phyloP scores from a whole-genome alignment of 2,888 invertebrate species.

The Netelia inedita region DNA sequence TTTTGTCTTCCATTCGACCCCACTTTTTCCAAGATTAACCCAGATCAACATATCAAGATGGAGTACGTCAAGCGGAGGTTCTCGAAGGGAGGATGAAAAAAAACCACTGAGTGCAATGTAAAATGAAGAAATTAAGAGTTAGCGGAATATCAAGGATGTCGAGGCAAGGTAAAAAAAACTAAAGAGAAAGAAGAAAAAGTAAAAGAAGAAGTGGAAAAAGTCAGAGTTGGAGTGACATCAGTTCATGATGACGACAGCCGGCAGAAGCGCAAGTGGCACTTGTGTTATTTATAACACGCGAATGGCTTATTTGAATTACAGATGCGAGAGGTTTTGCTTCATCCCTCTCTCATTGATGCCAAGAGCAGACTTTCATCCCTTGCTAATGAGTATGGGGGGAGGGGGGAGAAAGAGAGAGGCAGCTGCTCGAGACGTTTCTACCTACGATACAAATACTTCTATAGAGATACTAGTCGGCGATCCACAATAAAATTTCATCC shows the following conservation, averaged over 20 bases:
- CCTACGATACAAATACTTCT: constrained; percentile 40
- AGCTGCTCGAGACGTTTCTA: constrained; percentile 26
- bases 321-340: constrained; percentile 44
- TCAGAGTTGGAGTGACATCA: constrained; percentile 19
- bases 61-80: constrained; percentile 21
- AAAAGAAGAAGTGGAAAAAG: constrained; percentile 3
- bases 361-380: constrained; percentile 49
- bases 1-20: constrained; percentile 12
- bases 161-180: constrained; percentile 1
- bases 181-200: constrained; percentile 13
- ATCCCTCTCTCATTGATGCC: constrained; percentile 23
- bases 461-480: not conserved
- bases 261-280: constrained; percentile 46
- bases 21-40: constrained; percentile 46
- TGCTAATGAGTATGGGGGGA: constrained; percentile 18
- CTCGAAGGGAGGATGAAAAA: constrained; percentile 2
- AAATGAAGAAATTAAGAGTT: constrained; percentile 44
- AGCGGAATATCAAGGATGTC: constrained; percentile 27
- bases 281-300: constrained; percentile 63
- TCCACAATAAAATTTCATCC: constrained; percentile 26
- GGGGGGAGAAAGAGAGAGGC: not conserved
- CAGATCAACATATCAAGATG: constrained; percentile 15
- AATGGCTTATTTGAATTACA: constrained; percentile 67
- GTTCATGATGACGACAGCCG: constrained; percentile 29
- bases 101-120: constrained; percentile 15